Evolutionary conservation across 1,140 invertebrate species (phyloP), one percentile per base, ranked within the genome.

Genomic region (Agraylea sexmaculata): DNA sequence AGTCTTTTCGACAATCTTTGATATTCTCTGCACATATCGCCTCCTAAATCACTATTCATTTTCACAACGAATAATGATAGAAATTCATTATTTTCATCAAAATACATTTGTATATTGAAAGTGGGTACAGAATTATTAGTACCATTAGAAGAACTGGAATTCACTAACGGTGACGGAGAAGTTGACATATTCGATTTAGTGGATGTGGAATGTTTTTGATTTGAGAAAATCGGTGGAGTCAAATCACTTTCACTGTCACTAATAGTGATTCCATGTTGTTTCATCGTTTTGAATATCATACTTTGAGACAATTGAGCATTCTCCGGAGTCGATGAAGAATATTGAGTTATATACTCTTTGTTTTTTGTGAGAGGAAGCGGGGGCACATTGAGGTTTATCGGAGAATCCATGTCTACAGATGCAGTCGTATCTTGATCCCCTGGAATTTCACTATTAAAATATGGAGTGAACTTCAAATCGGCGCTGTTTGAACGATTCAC

Each of bases 71-170:
- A 62, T 1, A 68, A 40, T 0, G 65, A 66, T 11, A 66, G 33
- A 44, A 68, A 66, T 33, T 68, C 65, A 34, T 59, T 53, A 22
- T 66, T 63, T 36, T 68, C 64, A 41, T 62, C 64, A 19, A 60
- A 55, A 36, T 55, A 60, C 0, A 65, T 53, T 38, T 66, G 61
- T 13, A 68, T 50, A 45, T 65, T 62, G 34, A 68, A 68, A 7
- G 57, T 43, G 3, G 65, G 65, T 16, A 25, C 19, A 1, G 35
- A 23, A 17, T 18, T 15, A 35, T 42, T 38, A 56, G 50, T 43
- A 58, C 59, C 6, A 57, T 63, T 12, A 58, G 64, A 43, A 47
- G 55, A 37, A 56, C 47, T 10, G 57, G 59, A 60, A 39, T 68
- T 64, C 0, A 64, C 65, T 40, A 66, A 66, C 33, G 59, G 57